Base-by-base conservation (phyloP, 2,888 invertebrate genomes). In the Carterocephalus palaemon region DNA sequence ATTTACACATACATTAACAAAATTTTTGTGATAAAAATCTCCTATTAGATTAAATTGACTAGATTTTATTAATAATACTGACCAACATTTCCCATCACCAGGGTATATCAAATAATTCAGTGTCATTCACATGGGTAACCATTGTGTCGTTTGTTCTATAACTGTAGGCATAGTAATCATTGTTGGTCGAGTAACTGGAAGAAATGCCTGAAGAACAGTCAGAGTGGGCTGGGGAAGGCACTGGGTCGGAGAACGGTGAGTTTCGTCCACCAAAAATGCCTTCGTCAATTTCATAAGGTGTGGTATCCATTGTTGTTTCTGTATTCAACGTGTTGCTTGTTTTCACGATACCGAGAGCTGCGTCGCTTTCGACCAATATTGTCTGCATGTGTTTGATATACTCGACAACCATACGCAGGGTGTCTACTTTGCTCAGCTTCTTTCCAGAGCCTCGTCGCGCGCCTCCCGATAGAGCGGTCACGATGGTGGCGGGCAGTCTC, bases 391-490 rank as follows among this genome's bases (percentile, higher is more conserved):
- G 92, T 48, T 93, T 89, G 57, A 97, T 97, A 68, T 97, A 97
- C 71, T 96, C 95, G 4, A 97, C 95, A 0, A 97, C 96, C 84
- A 96, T 91, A 51, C 92, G 88, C 3, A 97, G 80, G 0, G 96
- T 97, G 69, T 97, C 97, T n/a, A 96, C 95, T 86, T 96, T 96
- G 67, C 94, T 94, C 1, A 95, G 88, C 66, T 96, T 95, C 71
- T 95, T 95, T 54, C 92, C 93, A 26, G 93, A 92, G 5, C 93
- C 93, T 31, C 94, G 88, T 0, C 92, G 90, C 0, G 91, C 88
- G n/a, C 87, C 87, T 9, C 90, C 89, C 22, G 75, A 85, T 39
- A 93, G 67, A 0, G 92, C 91, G 37, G 92, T 91, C 7, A 94
- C 91, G 4, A 95, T 90, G n/a, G 90, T 89, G 39, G 92, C 90